Evolutionary conservation across 37 sponge, comb jelly and placozoan species (phyloP), one percentile per base, ranked within the genome.

Genomic region (Tethya wilhelma): DNA sequence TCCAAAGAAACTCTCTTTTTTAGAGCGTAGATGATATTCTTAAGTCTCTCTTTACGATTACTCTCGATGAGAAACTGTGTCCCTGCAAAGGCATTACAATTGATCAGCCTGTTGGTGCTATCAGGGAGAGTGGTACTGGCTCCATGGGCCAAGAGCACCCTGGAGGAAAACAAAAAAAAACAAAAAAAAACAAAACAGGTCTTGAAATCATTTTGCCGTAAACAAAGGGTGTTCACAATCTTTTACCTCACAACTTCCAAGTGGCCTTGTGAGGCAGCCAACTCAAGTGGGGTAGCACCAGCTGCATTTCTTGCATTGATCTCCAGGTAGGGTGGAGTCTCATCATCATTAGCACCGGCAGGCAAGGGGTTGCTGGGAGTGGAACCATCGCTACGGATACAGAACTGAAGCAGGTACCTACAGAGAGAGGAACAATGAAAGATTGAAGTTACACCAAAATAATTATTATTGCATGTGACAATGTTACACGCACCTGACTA

Each of bases 91-190:
- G 65, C 42, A 7, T 38, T 20, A 49, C 80, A 84, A 55, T 26
- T 64, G 31, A 90, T 40, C 49, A 80, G 81, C 30, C 77, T 22
- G 2, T 79, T 69, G 29, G 59, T 82, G 83, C 78, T 75, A 69
- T 77, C 92, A 25, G 92, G 87, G 8, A 91, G 65, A 30, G 77
- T 74, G 59, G 74, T 64, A n/a, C 82, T 74, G 43, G 92, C 87
- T 0, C 87, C 83, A 25, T 86, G 63, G 38, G 65, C 79, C 58
- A 91, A 63, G 19, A 91, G 87, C 25, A 86, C 20, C 32, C 82
- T 80, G 42, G 31, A 34, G 3, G 30, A 22, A 33, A 36, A 55
- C 56, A 4, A 56, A 4, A 2, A 26, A 34, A 29, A 3, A 28
- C 17, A 14, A 55, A 59, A 59, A 59, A 4, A 56, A 4, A 2